phyloP scores from a whole-genome alignment of 2,113 vertebrate genomes.

The Suricata suricatta region DNA sequence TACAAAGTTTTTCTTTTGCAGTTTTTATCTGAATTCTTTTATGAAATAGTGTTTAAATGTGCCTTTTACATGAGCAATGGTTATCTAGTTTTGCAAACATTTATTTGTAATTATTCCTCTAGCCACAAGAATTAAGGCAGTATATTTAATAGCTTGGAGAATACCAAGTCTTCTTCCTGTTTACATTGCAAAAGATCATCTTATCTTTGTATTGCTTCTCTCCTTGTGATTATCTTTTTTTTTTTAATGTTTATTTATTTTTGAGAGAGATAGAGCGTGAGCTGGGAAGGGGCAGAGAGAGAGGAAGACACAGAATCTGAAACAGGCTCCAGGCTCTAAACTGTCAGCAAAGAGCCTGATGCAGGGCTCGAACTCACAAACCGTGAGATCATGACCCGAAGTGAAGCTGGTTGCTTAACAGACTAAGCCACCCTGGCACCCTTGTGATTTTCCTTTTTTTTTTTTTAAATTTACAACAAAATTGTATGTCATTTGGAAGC shows the following conservation, averaged over 20 bases:
- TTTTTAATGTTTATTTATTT: conserved; percentile 23
- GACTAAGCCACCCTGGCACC: too few species aligned
- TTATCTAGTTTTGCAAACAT: conserved; percentile 6
- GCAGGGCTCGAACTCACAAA: too few species aligned
- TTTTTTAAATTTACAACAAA: conserved; percentile 70
- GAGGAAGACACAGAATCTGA: too few species aligned
- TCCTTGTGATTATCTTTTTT: neutral
- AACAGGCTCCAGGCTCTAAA: too few species aligned
- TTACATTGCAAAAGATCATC: neutral
- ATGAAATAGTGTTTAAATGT: conserved; percentile 41
- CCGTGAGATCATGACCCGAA: too few species aligned
- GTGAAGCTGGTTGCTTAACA: too few species aligned
- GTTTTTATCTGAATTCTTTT: conserved; percentile 28
- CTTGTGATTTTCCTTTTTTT: neutral
- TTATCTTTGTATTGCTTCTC: conserved; percentile 57
- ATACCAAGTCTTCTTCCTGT: neutral
- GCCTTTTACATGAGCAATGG: neutral
- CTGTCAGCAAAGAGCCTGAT: too few species aligned
- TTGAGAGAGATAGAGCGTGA: too few species aligned
- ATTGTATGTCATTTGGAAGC: conserved; percentile 74
- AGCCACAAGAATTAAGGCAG: neutral
- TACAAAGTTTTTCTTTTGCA: too few species aligned
- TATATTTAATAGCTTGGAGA: neutral
- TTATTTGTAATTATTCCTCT: neutral
- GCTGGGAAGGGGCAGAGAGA: too few species aligned